These are phyloP conservation scores for Xanthostigma xanthostigma DNA, from an alignment of 2,888 invertebrate species.

Conservation along the genomic window DNA sequence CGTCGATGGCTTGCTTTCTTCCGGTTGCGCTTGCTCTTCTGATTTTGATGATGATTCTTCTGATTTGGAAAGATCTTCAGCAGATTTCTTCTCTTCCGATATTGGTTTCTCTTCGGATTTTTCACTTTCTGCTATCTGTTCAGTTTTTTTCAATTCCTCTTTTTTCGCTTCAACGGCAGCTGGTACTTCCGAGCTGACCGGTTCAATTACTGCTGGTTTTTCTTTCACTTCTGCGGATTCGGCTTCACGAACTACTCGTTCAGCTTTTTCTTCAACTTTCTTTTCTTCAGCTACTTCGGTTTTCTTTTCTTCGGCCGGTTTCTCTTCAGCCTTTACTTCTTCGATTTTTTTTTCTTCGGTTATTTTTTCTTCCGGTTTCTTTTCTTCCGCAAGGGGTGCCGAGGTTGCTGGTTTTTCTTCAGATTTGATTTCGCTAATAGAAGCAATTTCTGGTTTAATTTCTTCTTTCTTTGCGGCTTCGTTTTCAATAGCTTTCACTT, in stretches of 20 bases:
- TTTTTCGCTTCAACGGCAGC: not conserved
- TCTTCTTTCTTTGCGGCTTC: not conserved
- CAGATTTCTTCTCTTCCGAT: not conserved
- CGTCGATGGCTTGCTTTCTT: not conserved
- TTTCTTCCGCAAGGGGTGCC: not conserved
- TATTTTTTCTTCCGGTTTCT: not conserved
- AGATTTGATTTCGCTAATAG: not conserved
- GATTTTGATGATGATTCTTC: not conserved
- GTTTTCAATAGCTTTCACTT: not conserved
- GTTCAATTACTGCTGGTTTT: slow-evolving; percentile 2
- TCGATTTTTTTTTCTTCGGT: not conserved
- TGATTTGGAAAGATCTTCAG: not conserved
- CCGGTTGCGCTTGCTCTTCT: not conserved
- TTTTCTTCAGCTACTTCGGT: not conserved
- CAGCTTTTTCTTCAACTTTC: not conserved
- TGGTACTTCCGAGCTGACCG: not conserved
- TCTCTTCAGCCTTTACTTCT: not conserved
- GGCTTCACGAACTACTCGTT: not conserved
- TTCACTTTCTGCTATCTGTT: not conserved
- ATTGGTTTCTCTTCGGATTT: not conserved
- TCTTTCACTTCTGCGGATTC: not conserved
- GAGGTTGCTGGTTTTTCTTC: not conserved
- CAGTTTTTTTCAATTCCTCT: not conserved
- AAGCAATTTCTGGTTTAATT: not conserved
- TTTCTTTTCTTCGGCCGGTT: not conserved